These are phyloP conservation scores for Sinocyclocheilus anshuiensis DNA, from an alignment of 2,113 vertebrate species.

Conservation along the genomic window DNA sequence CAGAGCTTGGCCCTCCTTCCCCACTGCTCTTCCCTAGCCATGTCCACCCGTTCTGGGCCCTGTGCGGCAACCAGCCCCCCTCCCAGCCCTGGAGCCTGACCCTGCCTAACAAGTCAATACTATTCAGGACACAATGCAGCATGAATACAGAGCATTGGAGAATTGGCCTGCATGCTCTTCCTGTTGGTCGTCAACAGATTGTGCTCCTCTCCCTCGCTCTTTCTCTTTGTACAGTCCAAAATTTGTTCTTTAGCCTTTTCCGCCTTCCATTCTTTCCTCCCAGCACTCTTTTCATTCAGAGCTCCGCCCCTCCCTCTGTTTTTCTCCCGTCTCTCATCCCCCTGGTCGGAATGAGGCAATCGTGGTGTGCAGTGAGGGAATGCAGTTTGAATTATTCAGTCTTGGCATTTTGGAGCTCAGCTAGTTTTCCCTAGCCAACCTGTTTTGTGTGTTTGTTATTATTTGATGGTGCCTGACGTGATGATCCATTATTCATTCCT, in stretches of 20 bases:
- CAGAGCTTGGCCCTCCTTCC: conserved; percentile 48
- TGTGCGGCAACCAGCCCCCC: background rate
- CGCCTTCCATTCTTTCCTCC: background rate
- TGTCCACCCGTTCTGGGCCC: background rate
- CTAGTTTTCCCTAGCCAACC: conserved; percentile 58
- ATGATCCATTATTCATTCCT: conserved; percentile 70
- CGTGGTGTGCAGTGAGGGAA: conserved; percentile 54
- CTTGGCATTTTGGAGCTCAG: conserved; percentile 67
- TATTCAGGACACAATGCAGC: background rate
- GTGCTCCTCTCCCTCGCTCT: background rate
- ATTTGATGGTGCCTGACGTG: conserved; percentile 69
- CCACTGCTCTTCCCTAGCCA: conserved; percentile 19
- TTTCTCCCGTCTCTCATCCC: conserved; percentile 24
- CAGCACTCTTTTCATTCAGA: background rate
- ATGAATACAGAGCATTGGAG: conserved; percentile 26
- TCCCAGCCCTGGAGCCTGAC: conserved; percentile 34
- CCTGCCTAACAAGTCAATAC: conserved; percentile 45
- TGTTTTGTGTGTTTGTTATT: conserved; percentile 67
- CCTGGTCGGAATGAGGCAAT: conserved; percentile 64
- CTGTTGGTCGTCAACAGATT: background rate
- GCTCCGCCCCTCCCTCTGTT: background rate
- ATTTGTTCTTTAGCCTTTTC: conserved; percentile 29
- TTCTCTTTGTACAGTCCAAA: conserved; percentile 1
- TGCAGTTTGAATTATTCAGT: conserved; percentile 71
- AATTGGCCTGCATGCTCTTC: background rate